These are phyloP conservation scores for Podilymbus podiceps DNA, from an alignment of 2,113 vertebrate genomes.

Conservation along the genomic window DNA sequence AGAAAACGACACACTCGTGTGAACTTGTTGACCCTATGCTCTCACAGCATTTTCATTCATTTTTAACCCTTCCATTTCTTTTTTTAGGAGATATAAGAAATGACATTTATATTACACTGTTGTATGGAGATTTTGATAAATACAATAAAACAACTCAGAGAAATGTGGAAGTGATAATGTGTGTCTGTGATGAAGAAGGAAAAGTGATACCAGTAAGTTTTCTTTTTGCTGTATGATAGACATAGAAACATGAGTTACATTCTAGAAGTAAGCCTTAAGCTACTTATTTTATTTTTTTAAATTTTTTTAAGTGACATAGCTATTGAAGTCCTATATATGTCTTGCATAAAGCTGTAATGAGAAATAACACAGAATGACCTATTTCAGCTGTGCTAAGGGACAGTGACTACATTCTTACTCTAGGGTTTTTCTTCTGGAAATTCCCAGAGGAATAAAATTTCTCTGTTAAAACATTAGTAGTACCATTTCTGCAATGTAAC, in stretches of 20 bases:
- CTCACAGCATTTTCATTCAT: not conserved
- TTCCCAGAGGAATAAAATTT: not conserved
- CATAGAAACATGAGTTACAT: not conserved
- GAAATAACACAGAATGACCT: slow-evolving; percentile 10
- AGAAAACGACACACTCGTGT: not conserved
- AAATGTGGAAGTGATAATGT: slow-evolving; percentile 96
- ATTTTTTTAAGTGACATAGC: not conserved
- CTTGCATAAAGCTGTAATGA: not conserved
- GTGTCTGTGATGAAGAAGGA: slow-evolving; percentile 93
- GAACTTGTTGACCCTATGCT: not conserved
- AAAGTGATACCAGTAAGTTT: slow-evolving; percentile 87
- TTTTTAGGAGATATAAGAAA: slow-evolving; percentile 90
- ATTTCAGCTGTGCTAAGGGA: slow-evolving; percentile 41
- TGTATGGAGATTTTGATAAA: slow-evolving; percentile 94
- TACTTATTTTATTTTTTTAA: too few relatives aligned
- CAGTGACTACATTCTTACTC: not conserved
- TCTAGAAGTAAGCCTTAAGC: not conserved
- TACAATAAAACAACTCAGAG: slow-evolving; percentile 98
- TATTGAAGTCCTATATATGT: not conserved
- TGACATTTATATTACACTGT: slow-evolving; percentile 94
- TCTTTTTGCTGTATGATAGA: not conserved
- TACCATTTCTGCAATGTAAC: not conserved
- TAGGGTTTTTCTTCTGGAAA: not conserved
- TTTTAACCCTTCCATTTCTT: not conserved
- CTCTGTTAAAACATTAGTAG: not conserved